phyloP scores from a whole-genome alignment of 2,113 vertebrate species.

The Ctenodactylus gundi region DNA sequence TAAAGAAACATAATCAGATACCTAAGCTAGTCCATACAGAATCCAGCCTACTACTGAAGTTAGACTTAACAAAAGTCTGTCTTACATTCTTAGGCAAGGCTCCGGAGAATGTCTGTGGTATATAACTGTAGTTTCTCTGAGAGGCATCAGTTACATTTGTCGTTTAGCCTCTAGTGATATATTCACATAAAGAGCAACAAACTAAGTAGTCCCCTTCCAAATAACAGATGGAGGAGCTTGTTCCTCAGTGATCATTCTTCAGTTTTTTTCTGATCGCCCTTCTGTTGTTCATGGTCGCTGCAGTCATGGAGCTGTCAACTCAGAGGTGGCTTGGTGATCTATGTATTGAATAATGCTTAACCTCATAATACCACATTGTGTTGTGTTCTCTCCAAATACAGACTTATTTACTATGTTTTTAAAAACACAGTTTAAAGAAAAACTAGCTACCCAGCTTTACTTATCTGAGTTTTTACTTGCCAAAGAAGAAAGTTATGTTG shows the following conservation, averaged over 20 bases:
- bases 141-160: neutral
- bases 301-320: neutral
- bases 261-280: neutral
- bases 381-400: neutral
- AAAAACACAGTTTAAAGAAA: too few relatives aligned
- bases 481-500: neutral
- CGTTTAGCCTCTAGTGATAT: neutral
- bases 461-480: conserved; percentile 26
- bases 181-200: neutral
- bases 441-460: neutral
- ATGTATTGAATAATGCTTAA: neutral
- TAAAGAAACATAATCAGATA: conserved; percentile 57
- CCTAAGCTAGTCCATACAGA: neutral
- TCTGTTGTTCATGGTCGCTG: neutral
- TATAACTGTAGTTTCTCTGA: conserved; percentile 32
- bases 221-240: neutral
- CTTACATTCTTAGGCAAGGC: conserved; percentile 24
- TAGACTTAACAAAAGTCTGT: neutral
- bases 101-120: neutral
- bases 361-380: neutral
- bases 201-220: conserved; percentile 2
- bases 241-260: neutral
- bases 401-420: conserved; percentile 8
- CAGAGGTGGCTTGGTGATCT: neutral
- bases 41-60: neutral